Conservation (phyloP, 2,113 vertebrate species). For the Ctenodactylus gundi region DNA sequence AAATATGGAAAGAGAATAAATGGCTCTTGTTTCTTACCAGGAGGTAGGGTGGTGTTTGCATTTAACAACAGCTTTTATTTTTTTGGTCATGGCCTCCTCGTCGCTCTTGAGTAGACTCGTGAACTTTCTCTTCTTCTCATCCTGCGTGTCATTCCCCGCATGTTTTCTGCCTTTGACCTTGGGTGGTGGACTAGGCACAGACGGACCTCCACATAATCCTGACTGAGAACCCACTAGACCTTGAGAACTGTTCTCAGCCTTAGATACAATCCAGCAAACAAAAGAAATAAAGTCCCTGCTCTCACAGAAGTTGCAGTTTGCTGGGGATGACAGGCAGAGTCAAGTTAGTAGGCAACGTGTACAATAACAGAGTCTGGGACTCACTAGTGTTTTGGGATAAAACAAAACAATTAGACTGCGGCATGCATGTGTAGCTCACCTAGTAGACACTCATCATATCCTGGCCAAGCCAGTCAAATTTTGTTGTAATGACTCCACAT, state of each 20-base stretch:
- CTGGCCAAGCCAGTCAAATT: neutral
- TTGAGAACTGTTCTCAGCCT: neutral
- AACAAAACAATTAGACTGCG: fast-evolving
- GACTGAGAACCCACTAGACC: neutral
- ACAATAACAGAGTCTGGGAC: fast-evolving
- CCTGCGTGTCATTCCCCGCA: neutral
- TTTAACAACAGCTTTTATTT: neutral
- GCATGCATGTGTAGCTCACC: neutral
- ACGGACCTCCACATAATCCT: neutral
- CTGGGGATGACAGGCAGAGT: neutral
- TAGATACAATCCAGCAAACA: neutral
- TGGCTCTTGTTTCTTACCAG: neutral
- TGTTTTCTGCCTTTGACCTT: neutral
- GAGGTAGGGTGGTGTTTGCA: neutral
- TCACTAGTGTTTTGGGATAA: too few relatives aligned
- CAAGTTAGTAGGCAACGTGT: neutral
- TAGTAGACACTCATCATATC: neutral
- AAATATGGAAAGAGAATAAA: neutral
- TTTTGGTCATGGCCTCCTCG: fast-evolving
- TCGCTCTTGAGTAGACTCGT: fast-evolving
- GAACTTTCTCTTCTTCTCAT: neutral
- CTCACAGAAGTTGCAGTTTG: neutral
- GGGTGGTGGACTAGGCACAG: neutral
- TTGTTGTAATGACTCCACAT: fast-evolving
- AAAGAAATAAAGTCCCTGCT: neutral